Conservation (phyloP, 2,113 vertebrate genomes). For the Ciconia boyciana region DNA sequence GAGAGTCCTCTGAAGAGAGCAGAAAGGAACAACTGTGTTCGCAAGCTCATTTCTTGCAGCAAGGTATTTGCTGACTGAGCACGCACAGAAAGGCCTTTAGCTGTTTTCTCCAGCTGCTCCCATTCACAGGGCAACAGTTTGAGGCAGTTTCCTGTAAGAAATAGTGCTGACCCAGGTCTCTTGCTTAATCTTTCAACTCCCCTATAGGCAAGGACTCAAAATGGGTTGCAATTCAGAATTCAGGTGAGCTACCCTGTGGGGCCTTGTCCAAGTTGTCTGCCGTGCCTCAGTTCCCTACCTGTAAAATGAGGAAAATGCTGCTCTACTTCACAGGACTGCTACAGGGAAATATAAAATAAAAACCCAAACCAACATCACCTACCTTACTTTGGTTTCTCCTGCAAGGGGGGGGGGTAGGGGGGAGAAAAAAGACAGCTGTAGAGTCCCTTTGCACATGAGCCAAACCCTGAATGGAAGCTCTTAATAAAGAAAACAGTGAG, state of each 20-base stretch:
- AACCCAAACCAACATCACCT: background rate
- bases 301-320: background rate
- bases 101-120: background rate
- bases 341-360: background rate
- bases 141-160: background rate
- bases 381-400: background rate
- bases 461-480: background rate
- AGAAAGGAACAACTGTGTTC: background rate
- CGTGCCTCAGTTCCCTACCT: background rate
- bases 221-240: background rate
- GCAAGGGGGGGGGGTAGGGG: background rate
- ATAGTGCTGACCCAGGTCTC: background rate
- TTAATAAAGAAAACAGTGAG: background rate
- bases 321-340: background rate
- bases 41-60: background rate
- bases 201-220: background rate
- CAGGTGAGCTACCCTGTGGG: background rate
- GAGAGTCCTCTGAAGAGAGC: background rate
- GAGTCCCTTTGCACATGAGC: background rate
- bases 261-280: background rate
- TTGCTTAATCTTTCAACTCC: background rate
- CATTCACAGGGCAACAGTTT: background rate
- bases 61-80: slow-evolving; percentile 24
- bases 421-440: background rate
- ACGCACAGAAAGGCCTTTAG: background rate